These are phyloP conservation scores for Trematocara zebra DNA, from an alignment of 2,113 vertebrate genomes.

Conservation along the genomic window DNA sequence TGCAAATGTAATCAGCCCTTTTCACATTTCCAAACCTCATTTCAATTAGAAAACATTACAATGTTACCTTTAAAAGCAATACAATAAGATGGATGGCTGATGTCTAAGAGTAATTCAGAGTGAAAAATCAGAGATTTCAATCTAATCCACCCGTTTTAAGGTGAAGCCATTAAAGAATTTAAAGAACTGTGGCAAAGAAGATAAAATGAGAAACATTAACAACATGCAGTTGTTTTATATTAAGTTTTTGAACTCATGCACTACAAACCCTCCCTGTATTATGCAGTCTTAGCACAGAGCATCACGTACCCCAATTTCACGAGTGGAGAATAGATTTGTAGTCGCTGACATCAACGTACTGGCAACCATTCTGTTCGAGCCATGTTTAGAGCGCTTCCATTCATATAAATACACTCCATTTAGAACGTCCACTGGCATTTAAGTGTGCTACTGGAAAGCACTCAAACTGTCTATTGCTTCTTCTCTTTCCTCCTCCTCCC, in stretches of 20 bases:
- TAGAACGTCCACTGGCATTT: not conserved
- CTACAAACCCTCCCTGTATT: not conserved
- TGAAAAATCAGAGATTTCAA: not conserved
- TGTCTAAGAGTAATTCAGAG: not conserved
- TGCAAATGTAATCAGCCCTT: not conserved
- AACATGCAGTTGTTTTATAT: not conserved
- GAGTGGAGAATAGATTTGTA: not conserved
- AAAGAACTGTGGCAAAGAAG: not conserved
- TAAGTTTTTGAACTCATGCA: not conserved
- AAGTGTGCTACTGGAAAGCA: not conserved
- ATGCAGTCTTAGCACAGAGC: not conserved
- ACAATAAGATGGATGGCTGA: not conserved
- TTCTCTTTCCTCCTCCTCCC: not conserved
- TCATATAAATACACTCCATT: rapidly evolving
- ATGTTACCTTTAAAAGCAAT: not conserved
- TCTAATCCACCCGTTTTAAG: not conserved
- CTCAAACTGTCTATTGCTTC: not conserved
- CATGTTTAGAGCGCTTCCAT: not conserved
- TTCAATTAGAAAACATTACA: not conserved
- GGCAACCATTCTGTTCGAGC: not conserved
- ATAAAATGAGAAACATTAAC: not conserved
- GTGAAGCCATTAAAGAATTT: not conserved
- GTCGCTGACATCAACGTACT: not conserved
- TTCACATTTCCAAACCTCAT: not conserved
- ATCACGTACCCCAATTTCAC: not conserved